These are phyloP conservation scores for Taurulus bubalis DNA, from an alignment of 2,113 vertebrate species.

Conservation along the genomic window DNA sequence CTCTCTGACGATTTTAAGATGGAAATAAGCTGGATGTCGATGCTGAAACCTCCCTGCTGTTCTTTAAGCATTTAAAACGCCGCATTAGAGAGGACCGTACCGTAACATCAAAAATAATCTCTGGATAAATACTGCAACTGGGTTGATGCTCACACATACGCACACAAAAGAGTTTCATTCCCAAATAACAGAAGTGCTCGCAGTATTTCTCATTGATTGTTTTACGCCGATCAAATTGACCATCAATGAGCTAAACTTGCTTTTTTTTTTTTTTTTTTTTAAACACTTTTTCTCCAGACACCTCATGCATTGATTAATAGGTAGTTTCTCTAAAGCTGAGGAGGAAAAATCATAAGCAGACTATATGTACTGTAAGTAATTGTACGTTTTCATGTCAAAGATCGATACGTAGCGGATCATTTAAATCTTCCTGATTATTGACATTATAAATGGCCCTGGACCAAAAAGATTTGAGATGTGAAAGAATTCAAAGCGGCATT, in stretches of 20 bases:
- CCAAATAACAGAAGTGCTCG: conserved; percentile 28
- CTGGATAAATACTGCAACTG: conserved; percentile 38
- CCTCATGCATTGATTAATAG: not conserved
- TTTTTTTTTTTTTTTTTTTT: not conserved
- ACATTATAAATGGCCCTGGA: not conserved
- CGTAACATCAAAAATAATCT: conserved; percentile 42
- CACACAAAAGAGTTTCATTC: conserved; percentile 63
- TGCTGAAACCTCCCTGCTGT: conserved; percentile 10
- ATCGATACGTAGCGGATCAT: not conserved
- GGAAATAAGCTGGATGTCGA: conserved; percentile 6
- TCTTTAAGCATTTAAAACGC: conserved; percentile 1
- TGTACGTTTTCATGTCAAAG: not conserved
- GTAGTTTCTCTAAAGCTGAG: not conserved
- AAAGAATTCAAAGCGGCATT: conserved; percentile 1
- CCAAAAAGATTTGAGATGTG: conserved; percentile 1
- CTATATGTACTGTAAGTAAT: not conserved
- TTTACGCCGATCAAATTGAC: conserved; percentile 3
- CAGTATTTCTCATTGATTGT: conserved; percentile 29
- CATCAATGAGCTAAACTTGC: not conserved
- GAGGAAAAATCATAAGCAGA: not conserved
- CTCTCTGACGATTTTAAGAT: not conserved
- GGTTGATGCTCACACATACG: conserved; percentile 17
- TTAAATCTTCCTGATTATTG: not conserved
- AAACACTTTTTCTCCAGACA: not conserved
- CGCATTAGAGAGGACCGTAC: conserved; percentile 3